Base-by-base conservation (phyloP, 2,797 vertebrate genomes). In the Microchirus variegatus region DNA sequence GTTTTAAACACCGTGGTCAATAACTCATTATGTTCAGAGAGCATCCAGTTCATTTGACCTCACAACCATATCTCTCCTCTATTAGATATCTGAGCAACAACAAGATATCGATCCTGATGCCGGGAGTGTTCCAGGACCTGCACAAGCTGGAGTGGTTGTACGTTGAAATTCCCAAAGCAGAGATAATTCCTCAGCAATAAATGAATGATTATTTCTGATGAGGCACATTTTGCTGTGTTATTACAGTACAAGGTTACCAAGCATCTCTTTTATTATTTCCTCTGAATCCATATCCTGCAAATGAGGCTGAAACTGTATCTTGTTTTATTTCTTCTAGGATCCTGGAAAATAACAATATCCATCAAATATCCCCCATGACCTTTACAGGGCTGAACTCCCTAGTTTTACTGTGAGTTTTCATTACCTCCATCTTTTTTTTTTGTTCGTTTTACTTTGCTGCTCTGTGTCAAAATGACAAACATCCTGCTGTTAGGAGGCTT, bases 131-230 rank as follows among this genome's bases (percentile, higher is more conserved):
- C 89, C 92, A 90, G 84, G 97, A 97, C 68, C 94, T 99, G 45
- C 94, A 95, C 78, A 95, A 90, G 67, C 91, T 98, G 51, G 95
- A 98, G 91, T 98, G 97, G 97, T 88, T 99, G 96, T 98, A 96
- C 45, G 71, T 83, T 43, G 55, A 10, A 43, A 70, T 49, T 54
- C 40, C 9, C 50, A 16, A 6, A 16, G 15, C 42, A 18, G 10
- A 18, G 16, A 31, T 22, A 22, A 44, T 17, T 9, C 43, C 17
- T 9, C 3, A 17, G 43, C 43, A 44, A 14, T 9, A 45, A 45
- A 45, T 31, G 5, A 31, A 31, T 22, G 22, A 22, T 22, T 22
- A 5, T 2, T 22, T 22, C 19, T 22, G 19, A 22, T 22, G 19
- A 22, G 19, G 26, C 26, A 31, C 26, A 31, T 3, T 31, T 31